Evolutionary conservation across 2,113 vertebrate species (phyloP).

Genomic region (Xyliphius kryptos): DNA sequence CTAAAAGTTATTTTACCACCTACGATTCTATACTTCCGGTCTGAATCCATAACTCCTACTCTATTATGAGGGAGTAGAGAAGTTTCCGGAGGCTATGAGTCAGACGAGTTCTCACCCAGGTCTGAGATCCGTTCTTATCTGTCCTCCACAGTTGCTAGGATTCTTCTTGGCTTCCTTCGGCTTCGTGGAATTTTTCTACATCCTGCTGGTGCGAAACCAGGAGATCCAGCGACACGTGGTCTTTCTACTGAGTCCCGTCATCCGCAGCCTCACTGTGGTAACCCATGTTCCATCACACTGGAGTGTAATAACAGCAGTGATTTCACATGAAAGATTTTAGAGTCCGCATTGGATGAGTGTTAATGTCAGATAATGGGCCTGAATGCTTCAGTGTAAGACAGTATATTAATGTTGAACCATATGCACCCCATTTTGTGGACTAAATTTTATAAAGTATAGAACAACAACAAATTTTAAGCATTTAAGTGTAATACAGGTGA

Average conservation of each 20-base stretch:
- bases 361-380: too few relatives aligned
- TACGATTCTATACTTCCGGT: neutral
- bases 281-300: constrained; percentile 24
- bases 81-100: constrained; percentile 27
- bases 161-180: constrained; percentile 71
- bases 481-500: too few relatives aligned
- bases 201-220: constrained; percentile 64
- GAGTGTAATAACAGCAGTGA: constrained; percentile 6
- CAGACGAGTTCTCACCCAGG: constrained; percentile 35
- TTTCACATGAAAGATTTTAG: neutral
- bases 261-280: constrained; percentile 73
- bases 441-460: too few relatives aligned
- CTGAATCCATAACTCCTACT: constrained; percentile 3
- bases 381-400: too few relatives aligned
- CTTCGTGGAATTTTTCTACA: constrained; percentile 74
- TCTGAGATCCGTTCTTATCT: constrained; percentile 37
- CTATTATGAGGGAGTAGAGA: neutral
- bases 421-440: too few relatives aligned
- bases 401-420: too few relatives aligned
- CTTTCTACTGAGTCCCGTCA: constrained; percentile 68
- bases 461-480: too few relatives aligned
- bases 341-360: neutral
- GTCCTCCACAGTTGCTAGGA: constrained; percentile 58
- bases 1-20: constrained; percentile 8
- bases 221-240: constrained; percentile 70